Evolutionary conservation across 2,888 invertebrate species (phyloP).

Genomic region (Pegoplata infirma): DNA sequence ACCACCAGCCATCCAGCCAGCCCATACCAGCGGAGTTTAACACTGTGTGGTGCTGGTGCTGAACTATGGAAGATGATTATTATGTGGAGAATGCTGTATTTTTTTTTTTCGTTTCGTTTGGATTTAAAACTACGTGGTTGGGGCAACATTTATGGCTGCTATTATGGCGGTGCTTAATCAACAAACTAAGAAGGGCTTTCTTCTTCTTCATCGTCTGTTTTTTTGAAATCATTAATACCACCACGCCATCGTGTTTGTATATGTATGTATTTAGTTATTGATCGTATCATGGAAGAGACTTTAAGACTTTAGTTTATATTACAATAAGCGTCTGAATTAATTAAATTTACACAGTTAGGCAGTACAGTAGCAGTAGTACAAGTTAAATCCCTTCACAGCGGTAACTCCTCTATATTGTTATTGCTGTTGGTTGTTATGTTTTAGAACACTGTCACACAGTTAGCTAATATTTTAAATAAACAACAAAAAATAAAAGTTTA

Average conservation of each 20-base stretch:
- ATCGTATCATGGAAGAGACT: slow-evolving; percentile 33
- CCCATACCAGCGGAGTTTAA: too few relatives aligned
- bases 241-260: slow-evolving; percentile 17
- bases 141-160: slow-evolving; percentile 51
- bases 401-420: slow-evolving; percentile 37
- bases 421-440: background rate
- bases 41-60: slow-evolving; percentile 37
- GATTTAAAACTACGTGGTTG: slow-evolving; percentile 14
- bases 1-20: too few relatives aligned
- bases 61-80: slow-evolving; percentile 21
- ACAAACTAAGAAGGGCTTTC: slow-evolving; percentile 48
- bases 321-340: slow-evolving; percentile 60
- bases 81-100: background rate
- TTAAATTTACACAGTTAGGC: slow-evolving; percentile 59
- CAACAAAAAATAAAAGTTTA: background rate
- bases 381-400: slow-evolving; percentile 55
- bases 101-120: background rate
- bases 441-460: background rate
- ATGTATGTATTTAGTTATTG: background rate
- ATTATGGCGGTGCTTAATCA: slow-evolving; percentile 61
- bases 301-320: slow-evolving; percentile 55
- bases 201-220: slow-evolving; percentile 7
- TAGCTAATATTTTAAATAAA: background rate
- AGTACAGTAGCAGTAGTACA: slow-evolving; percentile 50
- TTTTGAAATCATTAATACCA: background rate